phyloP scores from a whole-genome alignment of 1,140 invertebrate genomes.

The Ooceraea biroi region DNA sequence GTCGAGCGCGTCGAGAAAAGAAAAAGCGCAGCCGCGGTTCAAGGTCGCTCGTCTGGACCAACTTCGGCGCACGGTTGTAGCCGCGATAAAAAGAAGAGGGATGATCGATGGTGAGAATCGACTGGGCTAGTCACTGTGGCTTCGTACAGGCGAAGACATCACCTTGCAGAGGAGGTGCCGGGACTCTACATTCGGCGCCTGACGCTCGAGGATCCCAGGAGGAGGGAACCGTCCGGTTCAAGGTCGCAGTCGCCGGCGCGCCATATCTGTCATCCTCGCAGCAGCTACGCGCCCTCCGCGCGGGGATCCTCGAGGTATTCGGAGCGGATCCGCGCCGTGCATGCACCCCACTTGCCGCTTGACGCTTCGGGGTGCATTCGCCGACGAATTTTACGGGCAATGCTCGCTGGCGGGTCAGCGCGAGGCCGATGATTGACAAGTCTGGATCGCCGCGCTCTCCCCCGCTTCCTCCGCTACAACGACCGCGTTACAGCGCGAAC shows the following conservation, averaged over 20 bases:
- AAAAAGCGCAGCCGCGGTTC: constrained; percentile 56
- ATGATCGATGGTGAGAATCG: constrained; percentile 77
- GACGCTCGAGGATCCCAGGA: constrained; percentile 83
- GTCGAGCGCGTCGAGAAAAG: not conserved
- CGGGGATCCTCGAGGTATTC: constrained; percentile 80
- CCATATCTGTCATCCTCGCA: constrained; percentile 82
- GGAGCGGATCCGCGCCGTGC: constrained; percentile 3
- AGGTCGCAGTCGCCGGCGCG: constrained; percentile 78
- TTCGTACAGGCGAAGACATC: constrained; percentile 80
- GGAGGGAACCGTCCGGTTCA: constrained; percentile 77
- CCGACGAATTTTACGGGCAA: constrained; percentile 19
- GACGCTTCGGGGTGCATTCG: not conserved
- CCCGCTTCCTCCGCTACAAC: not conserved
- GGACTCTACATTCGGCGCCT: constrained; percentile 83
- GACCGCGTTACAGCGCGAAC: not conserved
- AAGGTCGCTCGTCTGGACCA: constrained; percentile 66
- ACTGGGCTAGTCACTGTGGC: constrained; percentile 76
- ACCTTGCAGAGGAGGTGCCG: constrained; percentile 83
- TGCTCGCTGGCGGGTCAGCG: not conserved
- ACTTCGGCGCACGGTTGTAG: constrained; percentile 56
- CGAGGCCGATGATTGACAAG: constrained; percentile 51
- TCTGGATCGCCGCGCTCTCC: not conserved
- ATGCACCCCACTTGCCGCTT: no score
- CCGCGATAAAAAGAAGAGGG: constrained; percentile 56
- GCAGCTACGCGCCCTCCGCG: constrained; percentile 74